Evolutionary conservation across 2,888 invertebrate species (phyloP).

Genomic region (Agriopis marginaria): DNA sequence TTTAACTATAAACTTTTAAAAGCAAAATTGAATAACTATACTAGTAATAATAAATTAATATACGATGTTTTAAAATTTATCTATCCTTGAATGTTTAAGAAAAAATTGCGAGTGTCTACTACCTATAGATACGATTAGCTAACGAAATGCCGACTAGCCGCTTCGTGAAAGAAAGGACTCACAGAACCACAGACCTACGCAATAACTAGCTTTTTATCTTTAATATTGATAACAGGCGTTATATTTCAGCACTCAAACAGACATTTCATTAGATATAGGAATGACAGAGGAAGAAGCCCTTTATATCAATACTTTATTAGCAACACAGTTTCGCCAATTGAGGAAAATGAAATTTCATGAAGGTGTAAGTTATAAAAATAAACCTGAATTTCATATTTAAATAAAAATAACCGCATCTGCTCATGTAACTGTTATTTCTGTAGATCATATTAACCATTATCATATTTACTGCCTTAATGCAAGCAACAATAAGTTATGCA

Average conservation of each 20-base stretch:
- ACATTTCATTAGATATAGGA: conserved; percentile 64
- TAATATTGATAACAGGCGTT: neutral
- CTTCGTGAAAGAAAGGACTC: too few relatives aligned
- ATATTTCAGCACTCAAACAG: conserved; percentile 57
- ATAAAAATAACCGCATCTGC: neutral
- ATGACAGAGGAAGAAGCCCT: conserved; percentile 70
- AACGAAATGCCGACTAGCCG: too few relatives aligned
- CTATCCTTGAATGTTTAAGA: neutral
- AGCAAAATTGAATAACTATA: too few relatives aligned
- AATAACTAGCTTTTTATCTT: too few relatives aligned
- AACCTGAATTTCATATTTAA: too few relatives aligned
- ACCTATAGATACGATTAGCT: too few relatives aligned
- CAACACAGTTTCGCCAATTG: conserved; percentile 58
- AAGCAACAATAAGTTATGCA: conserved; percentile 50
- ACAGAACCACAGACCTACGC: too few relatives aligned
- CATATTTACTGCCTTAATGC: conserved; percentile 50
- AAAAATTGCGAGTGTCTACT: too few relatives aligned
- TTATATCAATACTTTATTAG: conserved; percentile 64
- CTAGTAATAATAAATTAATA: too few relatives aligned
- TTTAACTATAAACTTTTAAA: too few relatives aligned
- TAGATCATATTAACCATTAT: conserved; percentile 52
- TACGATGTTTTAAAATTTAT: neutral
- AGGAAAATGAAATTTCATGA: conserved; percentile 63
- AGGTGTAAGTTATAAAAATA: conserved; percentile 52
- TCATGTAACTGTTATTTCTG: conserved; percentile 5